phyloP scores from a whole-genome alignment of 1,140 invertebrate genomes.

The Dreissena rostriformis region DNA sequence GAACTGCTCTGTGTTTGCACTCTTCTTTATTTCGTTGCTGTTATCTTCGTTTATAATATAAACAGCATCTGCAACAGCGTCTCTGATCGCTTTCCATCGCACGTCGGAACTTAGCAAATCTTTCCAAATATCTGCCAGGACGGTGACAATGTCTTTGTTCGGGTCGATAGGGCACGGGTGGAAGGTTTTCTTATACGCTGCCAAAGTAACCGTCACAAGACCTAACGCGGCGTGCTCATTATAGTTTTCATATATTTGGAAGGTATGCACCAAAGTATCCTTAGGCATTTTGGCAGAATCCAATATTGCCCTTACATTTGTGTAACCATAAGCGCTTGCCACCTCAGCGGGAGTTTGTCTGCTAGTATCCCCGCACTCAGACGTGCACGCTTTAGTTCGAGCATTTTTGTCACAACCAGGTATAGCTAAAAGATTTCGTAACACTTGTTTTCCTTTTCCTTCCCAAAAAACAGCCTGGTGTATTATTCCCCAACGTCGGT shows the following conservation, averaged over 20 bases:
- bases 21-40: background rate
- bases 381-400: slow-evolving; percentile 25
- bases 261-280: background rate
- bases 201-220: slow-evolving; percentile 16
- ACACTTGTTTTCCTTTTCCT: background rate
- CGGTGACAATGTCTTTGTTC: background rate
- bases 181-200: slow-evolving; percentile 41
- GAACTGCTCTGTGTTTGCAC: background rate
- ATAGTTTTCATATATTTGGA: slow-evolving; percentile 12
- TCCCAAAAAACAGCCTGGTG: slow-evolving; percentile 34
- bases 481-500: slow-evolving; percentile 45
- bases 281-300: background rate
- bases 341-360: slow-evolving; percentile 12
- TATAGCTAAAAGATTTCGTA: background rate
- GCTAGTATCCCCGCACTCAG: slow-evolving; percentile 26
- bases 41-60: slow-evolving; percentile 23
- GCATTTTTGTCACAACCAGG: slow-evolving; percentile 11
- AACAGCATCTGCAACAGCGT: slow-evolving; percentile 24
- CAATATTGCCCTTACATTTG: background rate
- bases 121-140: slow-evolving; percentile 19
- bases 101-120: background rate
- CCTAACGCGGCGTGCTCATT: slow-evolving; percentile 1
- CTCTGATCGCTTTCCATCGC: slow-evolving; percentile 25
- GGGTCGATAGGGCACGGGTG: slow-evolving; percentile 13
- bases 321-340: slow-evolving; percentile 2